These are phyloP conservation scores for Mastacembelus armatus DNA, from an alignment of 2,797 vertebrate species.

Conservation along the genomic window DNA sequence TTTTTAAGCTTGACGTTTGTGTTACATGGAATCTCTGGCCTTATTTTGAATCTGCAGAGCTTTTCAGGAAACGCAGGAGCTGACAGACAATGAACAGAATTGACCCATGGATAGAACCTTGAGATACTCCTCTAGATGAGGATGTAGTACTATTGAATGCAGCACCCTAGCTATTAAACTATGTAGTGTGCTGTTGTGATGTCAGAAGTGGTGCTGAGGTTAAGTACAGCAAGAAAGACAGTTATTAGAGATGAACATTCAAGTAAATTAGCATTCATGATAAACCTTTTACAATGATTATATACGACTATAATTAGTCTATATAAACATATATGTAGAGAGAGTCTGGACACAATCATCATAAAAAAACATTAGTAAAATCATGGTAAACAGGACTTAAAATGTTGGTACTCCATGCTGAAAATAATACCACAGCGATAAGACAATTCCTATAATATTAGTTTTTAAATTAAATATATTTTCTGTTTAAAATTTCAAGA, in stretches of 20 bases:
- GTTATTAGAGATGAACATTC: not conserved
- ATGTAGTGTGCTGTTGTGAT: slow-evolving; percentile 10
- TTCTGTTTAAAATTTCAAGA: not conserved
- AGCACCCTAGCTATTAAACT: slow-evolving; percentile 1
- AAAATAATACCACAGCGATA: not conserved
- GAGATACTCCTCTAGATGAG: slow-evolving; percentile 25
- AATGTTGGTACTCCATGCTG: not conserved
- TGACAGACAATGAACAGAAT: slow-evolving; percentile 20
- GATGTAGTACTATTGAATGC: slow-evolving; percentile 13
- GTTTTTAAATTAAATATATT: not conserved
- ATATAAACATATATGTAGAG: too few relatives aligned
- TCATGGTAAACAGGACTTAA: not conserved
- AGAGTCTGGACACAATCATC: too few relatives aligned
- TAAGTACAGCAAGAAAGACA: not conserved
- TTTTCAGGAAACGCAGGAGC: not conserved
- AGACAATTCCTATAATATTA: not conserved
- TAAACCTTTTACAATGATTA: not conserved
- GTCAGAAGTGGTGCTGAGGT: slow-evolving; percentile 4
- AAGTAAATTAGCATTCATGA: not conserved
- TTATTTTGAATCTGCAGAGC: not conserved
- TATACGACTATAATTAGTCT: too few relatives aligned
- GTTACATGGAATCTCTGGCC: not conserved
- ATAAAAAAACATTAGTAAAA: too few relatives aligned
- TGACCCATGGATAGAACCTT: slow-evolving; percentile 29
- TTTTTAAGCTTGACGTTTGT: not conserved